Evolutionary conservation across 1,140 invertebrate genomes (phyloP), one percentile per base, ranked within the genome.

Genomic region (Dinoponera quadriceps): DNA sequence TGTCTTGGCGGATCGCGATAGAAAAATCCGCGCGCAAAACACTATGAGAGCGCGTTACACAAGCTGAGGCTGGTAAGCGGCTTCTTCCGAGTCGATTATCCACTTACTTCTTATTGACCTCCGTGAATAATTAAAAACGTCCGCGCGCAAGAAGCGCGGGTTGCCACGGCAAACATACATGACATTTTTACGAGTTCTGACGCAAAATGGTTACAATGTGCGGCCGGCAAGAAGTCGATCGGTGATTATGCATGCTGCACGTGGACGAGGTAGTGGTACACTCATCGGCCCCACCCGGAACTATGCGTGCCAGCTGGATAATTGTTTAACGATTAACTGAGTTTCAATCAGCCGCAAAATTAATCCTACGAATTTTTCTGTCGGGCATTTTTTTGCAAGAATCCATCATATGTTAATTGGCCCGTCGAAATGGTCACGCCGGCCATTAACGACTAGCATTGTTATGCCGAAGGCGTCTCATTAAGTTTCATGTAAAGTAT

Each of bases 11-110:
- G 27, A 2, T 16, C 2, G 29, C 22, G 65, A 57, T 33, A 48
- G 25, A 80, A 80, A 57, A 57, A 71, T 80, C 51, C 25, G 51
- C 16, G 51, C 16, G 51, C 65, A 80, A 80, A 80, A 80, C 75
- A 80, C 27, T 48, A n/a, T n/a, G n/a, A n/a, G n/a, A n/a, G 29
- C 7, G 48, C 44, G 75, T 80, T 80, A 51, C 51, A 57, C 65
- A 69, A 57, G 51, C 65, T n/a, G 33, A 2, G 38, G 38, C 38
- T 0, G 75, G 69, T 80, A 80, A 80, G 75, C 29, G 13, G 27
- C 49, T 71, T 54, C 75, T 80, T 48, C 65, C 75, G 65, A 18
- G 33, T 71, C 65, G 48, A 80, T 80, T 78, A 22, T 22, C 25
- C 29, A 48, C 57, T 78, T 33, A 69, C 33, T 78, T 78, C 49